A percentile compares a stretch with the other conserved stretches of the same genome.
Conservation (phyloP, 2,888 invertebrate genomes). For the Nemotelus nigrinus region DNA sequence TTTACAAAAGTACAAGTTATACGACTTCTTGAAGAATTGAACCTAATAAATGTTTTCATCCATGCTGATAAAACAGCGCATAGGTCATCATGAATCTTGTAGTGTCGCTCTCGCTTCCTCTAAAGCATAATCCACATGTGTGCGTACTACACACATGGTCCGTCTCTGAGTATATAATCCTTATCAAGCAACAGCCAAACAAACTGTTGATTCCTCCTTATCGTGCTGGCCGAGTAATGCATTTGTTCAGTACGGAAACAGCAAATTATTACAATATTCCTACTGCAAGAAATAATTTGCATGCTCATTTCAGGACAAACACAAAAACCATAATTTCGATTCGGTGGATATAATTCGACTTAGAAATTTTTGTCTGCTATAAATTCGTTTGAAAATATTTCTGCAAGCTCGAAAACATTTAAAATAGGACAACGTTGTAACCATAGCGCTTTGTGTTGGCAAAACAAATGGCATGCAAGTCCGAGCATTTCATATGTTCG, state of each 20-base stretch:
- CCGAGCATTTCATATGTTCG: not conserved
- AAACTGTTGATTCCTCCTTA: conserved; percentile 22
- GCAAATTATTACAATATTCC: too few relatives aligned
- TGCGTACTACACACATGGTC: not conserved
- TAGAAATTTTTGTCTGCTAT: too few relatives aligned
- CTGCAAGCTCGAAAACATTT: not conserved
- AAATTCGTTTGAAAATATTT: too few relatives aligned
- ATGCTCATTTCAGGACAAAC: too few relatives aligned
- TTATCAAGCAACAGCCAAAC: conserved; percentile 19
- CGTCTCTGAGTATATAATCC: not conserved
- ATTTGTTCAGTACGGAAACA: too few relatives aligned
- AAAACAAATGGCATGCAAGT: conserved; percentile 42
- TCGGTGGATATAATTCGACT: too few relatives aligned
- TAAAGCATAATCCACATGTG: not conserved
- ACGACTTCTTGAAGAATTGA: conserved; percentile 15
- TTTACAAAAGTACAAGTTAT: conserved; percentile 7
- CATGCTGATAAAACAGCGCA: conserved; percentile 13
- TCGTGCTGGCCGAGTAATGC: not conserved
- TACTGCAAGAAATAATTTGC: too few relatives aligned
- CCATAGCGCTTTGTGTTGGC: conserved; percentile 48
- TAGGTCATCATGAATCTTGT: conserved; percentile 14
- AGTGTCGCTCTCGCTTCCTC: too few relatives aligned
- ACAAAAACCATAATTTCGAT: too few relatives aligned
- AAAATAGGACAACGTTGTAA: conserved; percentile 25
- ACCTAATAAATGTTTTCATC: conserved; percentile 26